Conservation (phyloP, 2,797 vertebrate genomes). For the Myotis planiceps region DNA sequence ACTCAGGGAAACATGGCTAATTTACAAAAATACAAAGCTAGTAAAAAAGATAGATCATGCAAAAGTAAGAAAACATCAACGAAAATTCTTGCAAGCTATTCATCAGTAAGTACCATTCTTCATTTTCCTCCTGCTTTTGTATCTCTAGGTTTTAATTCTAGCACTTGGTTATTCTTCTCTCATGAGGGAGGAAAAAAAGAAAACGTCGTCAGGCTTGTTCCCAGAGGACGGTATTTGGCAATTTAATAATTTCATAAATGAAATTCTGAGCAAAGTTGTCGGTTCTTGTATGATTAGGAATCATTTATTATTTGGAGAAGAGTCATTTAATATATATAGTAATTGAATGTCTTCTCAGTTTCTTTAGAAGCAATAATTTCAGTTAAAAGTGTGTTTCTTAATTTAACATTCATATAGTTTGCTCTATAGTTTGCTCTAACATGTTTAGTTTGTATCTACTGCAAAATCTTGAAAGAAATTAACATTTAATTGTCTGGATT, state of each 20-base stretch:
- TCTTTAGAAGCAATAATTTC: conserved; percentile 15
- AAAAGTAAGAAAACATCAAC: conserved; percentile 99
- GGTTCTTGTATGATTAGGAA: conserved; percentile 46
- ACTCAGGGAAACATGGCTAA: conserved; percentile 99
- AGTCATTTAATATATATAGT: not conserved
- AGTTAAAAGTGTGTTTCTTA: not conserved
- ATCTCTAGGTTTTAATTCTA: not conserved
- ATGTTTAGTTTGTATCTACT: not conserved
- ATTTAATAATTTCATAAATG: conserved; percentile 9
- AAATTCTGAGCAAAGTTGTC: conserved; percentile 32
- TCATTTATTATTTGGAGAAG: not conserved
- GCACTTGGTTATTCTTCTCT: conserved; percentile 8
- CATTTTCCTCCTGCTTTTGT: conserved; percentile 2
- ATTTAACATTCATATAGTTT: conserved; percentile 13
- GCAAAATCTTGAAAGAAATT: not conserved
- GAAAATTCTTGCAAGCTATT: conserved; percentile 99
- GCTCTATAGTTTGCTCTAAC: not conserved
- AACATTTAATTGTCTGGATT: not conserved
- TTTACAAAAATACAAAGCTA: conserved; percentile 99
- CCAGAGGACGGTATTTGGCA: not conserved
- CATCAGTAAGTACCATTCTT: conserved; percentile 96
- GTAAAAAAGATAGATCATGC: conserved; percentile 99
- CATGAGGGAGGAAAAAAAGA: conserved; percentile 4
- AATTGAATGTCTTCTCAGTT: conserved; percentile 22
- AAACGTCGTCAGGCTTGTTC: not conserved